Conservation (phyloP, 2,888 invertebrate species). For the Drosophila rubida region DNA sequence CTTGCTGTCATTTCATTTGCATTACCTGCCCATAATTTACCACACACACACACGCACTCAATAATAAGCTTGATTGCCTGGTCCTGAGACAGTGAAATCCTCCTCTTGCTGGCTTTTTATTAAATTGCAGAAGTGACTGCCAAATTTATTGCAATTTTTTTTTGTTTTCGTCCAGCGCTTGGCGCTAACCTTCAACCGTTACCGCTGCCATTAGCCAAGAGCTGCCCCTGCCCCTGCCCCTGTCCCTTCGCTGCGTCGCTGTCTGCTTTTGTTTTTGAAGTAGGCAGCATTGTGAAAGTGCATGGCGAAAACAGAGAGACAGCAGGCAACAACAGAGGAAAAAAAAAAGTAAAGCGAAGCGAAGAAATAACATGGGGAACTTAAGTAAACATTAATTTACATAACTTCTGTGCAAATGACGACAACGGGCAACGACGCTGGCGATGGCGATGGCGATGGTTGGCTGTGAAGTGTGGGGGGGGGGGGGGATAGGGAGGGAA, state of each 20-base stretch:
- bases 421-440: constrained; percentile 58
- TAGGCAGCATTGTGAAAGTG: constrained; percentile 76
- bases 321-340: too few species aligned
- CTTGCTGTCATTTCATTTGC: constrained; percentile 81
- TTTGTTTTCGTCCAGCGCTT: constrained; percentile 34
- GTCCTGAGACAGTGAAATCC: neutral
- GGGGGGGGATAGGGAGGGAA: constrained; percentile 3
- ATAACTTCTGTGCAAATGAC: constrained; percentile 84
- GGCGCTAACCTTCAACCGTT: constrained; percentile 59
- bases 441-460: constrained; percentile 2
- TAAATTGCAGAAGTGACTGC: constrained; percentile 78
- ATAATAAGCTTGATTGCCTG: constrained; percentile 77
- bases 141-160: constrained; percentile 78
- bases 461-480: neutral
- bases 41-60: constrained; percentile 53
- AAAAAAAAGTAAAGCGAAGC: constrained; percentile 30
- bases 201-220: constrained; percentile 67
- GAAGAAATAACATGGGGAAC: constrained; percentile 82
- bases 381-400: constrained; percentile 85
- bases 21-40: constrained; percentile 83
- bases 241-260: constrained; percentile 15
- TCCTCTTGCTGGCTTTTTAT: constrained; percentile 70
- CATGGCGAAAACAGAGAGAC: constrained; percentile 54
- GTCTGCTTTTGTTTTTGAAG: constrained; percentile 80
- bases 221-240: constrained; percentile 24